Evolutionary conservation across 2,888 invertebrate genomes (phyloP), one percentile per base, ranked within the genome.

Genomic region (Hirtodrosophila confusa): DNA sequence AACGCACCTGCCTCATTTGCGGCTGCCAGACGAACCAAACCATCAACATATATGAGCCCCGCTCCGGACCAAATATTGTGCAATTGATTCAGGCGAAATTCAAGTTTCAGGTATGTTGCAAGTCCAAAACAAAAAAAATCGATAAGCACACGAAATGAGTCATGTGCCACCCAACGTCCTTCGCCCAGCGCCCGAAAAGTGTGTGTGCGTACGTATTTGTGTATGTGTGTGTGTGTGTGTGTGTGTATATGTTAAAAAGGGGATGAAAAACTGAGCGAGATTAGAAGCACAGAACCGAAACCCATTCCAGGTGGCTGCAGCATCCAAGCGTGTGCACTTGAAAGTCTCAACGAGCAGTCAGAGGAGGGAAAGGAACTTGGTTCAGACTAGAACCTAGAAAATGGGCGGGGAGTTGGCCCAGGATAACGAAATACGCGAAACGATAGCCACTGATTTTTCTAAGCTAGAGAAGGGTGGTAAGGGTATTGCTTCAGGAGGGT

Each of bases 1-100:
- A 91, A 75, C 90, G 90, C 80, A 91, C 91, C 78, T 91, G 91
- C 84, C 90, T 91, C 67, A 91, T 91, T 62, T 91, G 91, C 62
- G 91, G 91, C 71, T 91, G 91, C 78, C 91, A 91, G 68, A 91
- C 91, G 17, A 90, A 89, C 58, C 90, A 90, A 77, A 90, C 91
- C 36, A 91, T 91, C 62, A 91, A 91, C 79, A 91, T 91, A 67
- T 91, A 91, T 65, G 91, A 91, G 75, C 91, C 91, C 36, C 89
- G 91, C 63, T 90, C 88, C 71, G 91, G 91, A 53, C 91, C 91
- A 63, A 91, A 91, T 67, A 91, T 91, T 55, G 90, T 91, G 37
- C 89, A 91, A 74, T 67, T 91, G 17, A 91, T 91, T 62, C 91
- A 91, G 69, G 91, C 91, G 33, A 91, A 91, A 89, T 91, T 91